These are phyloP conservation scores for Calephelis nemesis DNA, from an alignment of 1,140 invertebrate species.

Conservation along the genomic window DNA sequence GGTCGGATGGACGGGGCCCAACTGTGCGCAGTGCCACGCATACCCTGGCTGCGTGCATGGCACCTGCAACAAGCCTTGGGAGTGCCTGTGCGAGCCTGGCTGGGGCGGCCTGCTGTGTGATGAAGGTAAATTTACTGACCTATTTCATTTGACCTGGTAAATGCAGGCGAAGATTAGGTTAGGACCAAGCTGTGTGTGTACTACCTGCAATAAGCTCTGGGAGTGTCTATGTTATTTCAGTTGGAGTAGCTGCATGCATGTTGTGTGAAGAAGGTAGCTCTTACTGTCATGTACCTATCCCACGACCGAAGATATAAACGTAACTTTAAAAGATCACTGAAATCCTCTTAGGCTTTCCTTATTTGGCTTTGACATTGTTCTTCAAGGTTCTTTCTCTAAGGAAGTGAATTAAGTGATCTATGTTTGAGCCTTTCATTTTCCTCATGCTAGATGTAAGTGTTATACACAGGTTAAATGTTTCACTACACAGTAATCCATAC, in stretches of 20 bases:
- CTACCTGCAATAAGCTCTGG: constrained; percentile 91
- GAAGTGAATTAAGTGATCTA: no score
- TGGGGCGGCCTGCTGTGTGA: constrained; percentile 95
- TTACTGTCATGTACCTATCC: not conserved
- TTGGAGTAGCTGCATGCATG: constrained; percentile 92
- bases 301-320: no score
- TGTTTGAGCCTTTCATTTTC: no score
- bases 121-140: constrained; percentile 82
- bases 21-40: constrained; percentile 89
- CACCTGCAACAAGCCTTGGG: constrained; percentile 91
- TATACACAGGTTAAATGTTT: no score
- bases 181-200: constrained; percentile 94
- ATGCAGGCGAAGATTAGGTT: constrained; percentile 92
- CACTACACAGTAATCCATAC: no score
- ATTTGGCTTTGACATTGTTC: no score
- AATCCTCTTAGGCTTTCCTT: no score
- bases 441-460: no score
- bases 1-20: constrained; percentile 91
- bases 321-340: no score
- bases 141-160: constrained; percentile 89
- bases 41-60: constrained; percentile 94
- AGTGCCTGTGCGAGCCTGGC: constrained; percentile 90
- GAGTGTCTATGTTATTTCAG: constrained; percentile 82
- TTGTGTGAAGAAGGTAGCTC: constrained; percentile 89
- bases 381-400: no score